These are phyloP conservation scores for Actinopyga echinites DNA, from an alignment of 53 echinoderm and acorn worm species.

Conservation along the genomic window DNA sequence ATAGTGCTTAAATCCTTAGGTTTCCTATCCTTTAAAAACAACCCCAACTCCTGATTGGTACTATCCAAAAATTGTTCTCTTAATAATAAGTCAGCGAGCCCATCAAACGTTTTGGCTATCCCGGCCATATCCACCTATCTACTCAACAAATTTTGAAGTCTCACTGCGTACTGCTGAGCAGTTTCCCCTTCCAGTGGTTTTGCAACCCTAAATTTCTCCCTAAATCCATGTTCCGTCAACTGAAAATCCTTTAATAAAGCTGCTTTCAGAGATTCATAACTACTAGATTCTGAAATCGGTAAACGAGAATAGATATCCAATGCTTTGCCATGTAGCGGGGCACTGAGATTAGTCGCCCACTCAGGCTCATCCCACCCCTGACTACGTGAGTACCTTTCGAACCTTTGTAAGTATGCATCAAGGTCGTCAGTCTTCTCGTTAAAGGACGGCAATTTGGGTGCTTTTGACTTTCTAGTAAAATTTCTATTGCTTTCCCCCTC, in stretches of 20 bases:
- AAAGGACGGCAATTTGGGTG: slow-evolving; percentile 53
- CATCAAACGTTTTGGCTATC: slow-evolving; percentile 40
- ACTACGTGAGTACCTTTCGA: slow-evolving; percentile 39
- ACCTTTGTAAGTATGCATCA: slow-evolving; percentile 50
- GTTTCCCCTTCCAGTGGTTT: slow-evolving; percentile 45
- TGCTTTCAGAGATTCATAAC: slow-evolving; percentile 31
- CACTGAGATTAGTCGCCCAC: slow-evolving; percentile 46
- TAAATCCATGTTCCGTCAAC: slow-evolving; percentile 47
- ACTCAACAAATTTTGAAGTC: slow-evolving; percentile 29
- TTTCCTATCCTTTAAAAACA: slow-evolving; percentile 26
- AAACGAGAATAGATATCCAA: slow-evolving; percentile 41
- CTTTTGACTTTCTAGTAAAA: slow-evolving; percentile 10
- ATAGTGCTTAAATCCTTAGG: slow-evolving; percentile 4
- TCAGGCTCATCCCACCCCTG: slow-evolving; percentile 24
- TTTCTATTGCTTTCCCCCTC: slow-evolving; percentile 15
- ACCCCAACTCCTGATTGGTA: background rate
- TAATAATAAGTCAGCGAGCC: slow-evolving; percentile 10
- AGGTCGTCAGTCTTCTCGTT: slow-evolving; percentile 51
- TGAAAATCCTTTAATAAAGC: slow-evolving; percentile 36
- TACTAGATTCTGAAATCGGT: background rate
- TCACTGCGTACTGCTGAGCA: background rate
- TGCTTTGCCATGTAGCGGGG: slow-evolving; percentile 40
- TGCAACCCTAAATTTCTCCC: slow-evolving; percentile 36
- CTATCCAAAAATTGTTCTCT: slow-evolving; percentile 27
- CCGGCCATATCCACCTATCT: slow-evolving; percentile 36